Evolutionary conservation across 2,797 vertebrate species (phyloP), one percentile per base, ranked within the genome.

Genomic region (Sebastes taczanowskii): DNA sequence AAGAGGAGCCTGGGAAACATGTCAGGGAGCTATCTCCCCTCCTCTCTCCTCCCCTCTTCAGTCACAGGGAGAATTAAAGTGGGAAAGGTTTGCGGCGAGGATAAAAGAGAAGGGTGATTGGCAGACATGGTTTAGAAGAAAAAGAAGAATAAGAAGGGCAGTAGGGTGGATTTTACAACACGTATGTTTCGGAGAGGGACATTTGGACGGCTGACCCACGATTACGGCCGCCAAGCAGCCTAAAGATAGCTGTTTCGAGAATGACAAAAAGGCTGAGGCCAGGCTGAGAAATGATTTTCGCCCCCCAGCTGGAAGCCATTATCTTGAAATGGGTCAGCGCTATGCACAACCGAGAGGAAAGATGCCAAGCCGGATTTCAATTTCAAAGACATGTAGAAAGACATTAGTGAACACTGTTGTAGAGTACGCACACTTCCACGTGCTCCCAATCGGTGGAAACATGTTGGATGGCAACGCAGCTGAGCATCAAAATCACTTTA

Each of bases 1-100:
- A 83, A 84, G 64, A 27, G 23, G 27, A 78, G 86, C 69, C 63
- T 77, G 84, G 88, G 82, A 87, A 89, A 85, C 83, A 73, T 85
- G 89, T 84, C 80, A n/a, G 78, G 46, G 61, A 72, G 82, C 71
- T 88, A 84, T 90, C 74, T 8, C 34, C 42, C 9, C 59, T 14
- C 5, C 61, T 58, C 76, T 59, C 42, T 42, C 11, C 70, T 72
- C 56, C 71, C 73, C 63, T 76, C 66, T 25, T 32, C 63, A 65
- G 74, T 84, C 77, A 13, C 62, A 59, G 79, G 53, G 73, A 68
- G 81, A 77, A 85, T 71, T 86, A 29, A 82, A 82, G 78, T 60
- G 74, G 32, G 83, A 88, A 84, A 75, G 75, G 78, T 84, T 84
- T 77, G 73, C 29, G 14, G 74, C 27, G 9, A 71, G 74, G 71